Conservation (phyloP, 2,113 vertebrate genomes). For the Cervus canadensis region DNA sequence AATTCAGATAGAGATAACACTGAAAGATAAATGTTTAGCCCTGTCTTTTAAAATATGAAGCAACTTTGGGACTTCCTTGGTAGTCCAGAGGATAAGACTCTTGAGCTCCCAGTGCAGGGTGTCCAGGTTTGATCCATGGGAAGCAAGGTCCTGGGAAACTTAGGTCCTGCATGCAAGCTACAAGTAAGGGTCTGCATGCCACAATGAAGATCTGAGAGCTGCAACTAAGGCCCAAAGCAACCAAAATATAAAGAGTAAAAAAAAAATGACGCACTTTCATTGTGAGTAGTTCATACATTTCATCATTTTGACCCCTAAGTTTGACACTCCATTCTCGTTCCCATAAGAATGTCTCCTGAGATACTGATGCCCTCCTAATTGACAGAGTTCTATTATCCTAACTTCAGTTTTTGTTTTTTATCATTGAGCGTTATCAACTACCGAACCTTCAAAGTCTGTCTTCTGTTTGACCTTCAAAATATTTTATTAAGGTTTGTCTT, state of each 20-base stretch:
- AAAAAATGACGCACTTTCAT: background rate
- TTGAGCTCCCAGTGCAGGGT: background rate
- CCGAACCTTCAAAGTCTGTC: background rate
- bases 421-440: background rate
- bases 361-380: background rate
- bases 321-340: background rate
- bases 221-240: too few relatives aligned
- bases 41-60: background rate
- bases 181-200: background rate
- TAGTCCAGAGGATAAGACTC: background rate
- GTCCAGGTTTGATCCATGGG: background rate
- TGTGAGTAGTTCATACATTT: background rate
- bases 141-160: background rate
- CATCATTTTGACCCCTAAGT: background rate
- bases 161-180: background rate
- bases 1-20: background rate
- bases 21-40: background rate
- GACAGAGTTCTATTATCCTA: background rate
- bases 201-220: too few relatives aligned
- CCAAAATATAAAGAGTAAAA: too few relatives aligned
- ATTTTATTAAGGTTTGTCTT: background rate
- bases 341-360: background rate
- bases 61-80: background rate
- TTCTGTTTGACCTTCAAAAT: background rate
- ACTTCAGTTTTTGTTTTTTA: background rate